phyloP scores from a whole-genome alignment of 1,140 invertebrate species.

The Hylaeus anthracinus region DNA sequence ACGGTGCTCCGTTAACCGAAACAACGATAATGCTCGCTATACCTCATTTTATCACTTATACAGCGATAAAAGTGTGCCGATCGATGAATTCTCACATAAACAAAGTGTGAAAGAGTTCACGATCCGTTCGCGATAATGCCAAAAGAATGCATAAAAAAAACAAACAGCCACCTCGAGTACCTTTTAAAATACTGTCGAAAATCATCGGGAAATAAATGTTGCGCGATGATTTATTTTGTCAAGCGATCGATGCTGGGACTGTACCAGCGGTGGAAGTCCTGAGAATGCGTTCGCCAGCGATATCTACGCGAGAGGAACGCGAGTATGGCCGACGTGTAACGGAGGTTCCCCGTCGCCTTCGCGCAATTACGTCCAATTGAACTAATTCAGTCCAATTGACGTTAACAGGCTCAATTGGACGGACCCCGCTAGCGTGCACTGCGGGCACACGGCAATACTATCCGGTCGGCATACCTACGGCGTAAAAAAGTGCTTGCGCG shows the following conservation, averaged over 20 bases:
- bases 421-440: slow-evolving; percentile 43
- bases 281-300: slow-evolving; percentile 51
- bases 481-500: slow-evolving; percentile 53
- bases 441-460: slow-evolving; percentile 53
- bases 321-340: slow-evolving; percentile 50
- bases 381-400: slow-evolving; percentile 78
- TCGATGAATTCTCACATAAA: too few relatives aligned
- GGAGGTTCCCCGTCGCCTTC: slow-evolving; percentile 78
- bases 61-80: too few relatives aligned
- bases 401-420: slow-evolving; percentile 78
- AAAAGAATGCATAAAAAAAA: too few relatives aligned
- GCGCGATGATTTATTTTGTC: not conserved
- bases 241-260: not conserved
- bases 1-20: too few relatives aligned
- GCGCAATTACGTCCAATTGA: slow-evolving; percentile 78
- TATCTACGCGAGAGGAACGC: slow-evolving; percentile 46
- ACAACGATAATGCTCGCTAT: too few relatives aligned
- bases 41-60: too few relatives aligned
- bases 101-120: too few relatives aligned
- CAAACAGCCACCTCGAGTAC: too few relatives aligned
- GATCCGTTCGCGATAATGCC: too few relatives aligned
- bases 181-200: too few relatives aligned
- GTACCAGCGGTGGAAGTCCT: slow-evolving; percentile 32
- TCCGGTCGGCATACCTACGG: slow-evolving; percentile 59
- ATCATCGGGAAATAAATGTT: too few relatives aligned